phyloP scores from a whole-genome alignment of 1,140 invertebrate species.

The Plodia interpunctella region DNA sequence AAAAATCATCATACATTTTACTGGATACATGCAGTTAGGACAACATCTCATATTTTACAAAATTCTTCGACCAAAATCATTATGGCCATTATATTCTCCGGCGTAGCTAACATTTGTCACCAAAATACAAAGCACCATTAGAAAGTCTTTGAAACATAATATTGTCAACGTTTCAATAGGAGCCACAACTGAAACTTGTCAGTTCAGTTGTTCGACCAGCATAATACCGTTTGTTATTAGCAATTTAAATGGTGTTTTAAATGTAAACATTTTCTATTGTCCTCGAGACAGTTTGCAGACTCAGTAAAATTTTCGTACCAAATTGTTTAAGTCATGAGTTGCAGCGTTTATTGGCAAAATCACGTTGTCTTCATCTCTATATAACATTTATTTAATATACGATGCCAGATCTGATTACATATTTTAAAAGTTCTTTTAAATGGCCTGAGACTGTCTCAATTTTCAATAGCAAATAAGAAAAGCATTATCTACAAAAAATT shows the following conservation, averaged over 20 bases:
- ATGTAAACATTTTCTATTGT: constrained; percentile 30
- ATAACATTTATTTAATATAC: too few relatives aligned
- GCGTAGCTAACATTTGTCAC: not conserved
- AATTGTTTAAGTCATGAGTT: not conserved
- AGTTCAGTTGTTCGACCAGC: not conserved
- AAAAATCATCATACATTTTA: too few relatives aligned
- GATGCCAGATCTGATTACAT: too few relatives aligned
- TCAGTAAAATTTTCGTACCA: constrained; percentile 13
- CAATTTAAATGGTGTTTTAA: constrained; percentile 26
- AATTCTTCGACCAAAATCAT: too few relatives aligned
- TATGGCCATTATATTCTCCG: too few relatives aligned
- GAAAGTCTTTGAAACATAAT: not conserved
- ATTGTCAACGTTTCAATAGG: not conserved
- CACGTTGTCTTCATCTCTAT: too few relatives aligned
- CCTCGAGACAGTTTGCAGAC: constrained; percentile 25
- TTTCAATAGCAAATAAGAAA: too few relatives aligned
- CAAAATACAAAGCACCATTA: not conserved
- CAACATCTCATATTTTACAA: too few relatives aligned
- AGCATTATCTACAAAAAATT: too few relatives aligned
- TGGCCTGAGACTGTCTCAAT: too few relatives aligned
- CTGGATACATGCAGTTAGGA: too few relatives aligned
- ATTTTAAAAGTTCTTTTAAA: too few relatives aligned
- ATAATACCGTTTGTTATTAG: constrained; percentile 20
- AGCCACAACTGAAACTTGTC: not conserved
- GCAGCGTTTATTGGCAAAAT: not conserved